These are phyloP conservation scores for Scaptomyza polygonia DNA, from an alignment of 2,888 invertebrate genomes.

Conservation along the genomic window DNA sequence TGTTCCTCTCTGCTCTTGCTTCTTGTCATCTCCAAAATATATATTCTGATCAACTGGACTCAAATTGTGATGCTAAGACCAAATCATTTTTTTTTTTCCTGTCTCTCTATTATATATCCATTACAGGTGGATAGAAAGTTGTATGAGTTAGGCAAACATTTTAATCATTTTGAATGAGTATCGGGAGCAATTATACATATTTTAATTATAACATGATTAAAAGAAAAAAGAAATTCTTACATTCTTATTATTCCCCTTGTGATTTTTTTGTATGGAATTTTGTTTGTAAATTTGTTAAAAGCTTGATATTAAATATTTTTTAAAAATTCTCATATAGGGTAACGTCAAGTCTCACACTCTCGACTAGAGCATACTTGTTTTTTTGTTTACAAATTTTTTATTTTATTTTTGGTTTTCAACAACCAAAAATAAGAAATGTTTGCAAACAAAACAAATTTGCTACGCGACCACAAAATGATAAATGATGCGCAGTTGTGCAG, in stretches of 20 bases:
- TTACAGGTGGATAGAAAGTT: too few species aligned
- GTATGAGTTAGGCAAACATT: too few species aligned
- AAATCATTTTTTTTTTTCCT: neutral
- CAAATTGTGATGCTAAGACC: constrained; percentile 39
- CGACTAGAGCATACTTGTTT: neutral
- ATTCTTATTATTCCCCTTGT: too few species aligned
- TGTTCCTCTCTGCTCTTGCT: constrained; percentile 2
- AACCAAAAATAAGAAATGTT: constrained; percentile 40
- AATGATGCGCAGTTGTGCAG: constrained; percentile 76
- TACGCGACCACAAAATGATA: constrained; percentile 64
- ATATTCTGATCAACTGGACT: constrained; percentile 39
- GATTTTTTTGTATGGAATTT: too few species aligned
- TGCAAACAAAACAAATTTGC: constrained; percentile 65
- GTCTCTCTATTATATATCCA: neutral
- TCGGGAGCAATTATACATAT: too few species aligned
- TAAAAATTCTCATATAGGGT: neutral
- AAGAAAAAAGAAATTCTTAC: too few species aligned
- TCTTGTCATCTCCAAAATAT: constrained; percentile 26
- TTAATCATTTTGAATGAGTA: too few species aligned
- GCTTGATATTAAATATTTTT: too few species aligned
- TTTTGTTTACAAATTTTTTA: constrained; percentile 5
- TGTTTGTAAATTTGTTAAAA: too few species aligned
- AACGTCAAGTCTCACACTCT: neutral
- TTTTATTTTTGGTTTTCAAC: constrained; percentile 35
- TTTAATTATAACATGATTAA: too few species aligned